These are phyloP conservation scores for Papilio aristodemus DNA, from an alignment of 1,140 invertebrate genomes.

Conservation along the genomic window DNA sequence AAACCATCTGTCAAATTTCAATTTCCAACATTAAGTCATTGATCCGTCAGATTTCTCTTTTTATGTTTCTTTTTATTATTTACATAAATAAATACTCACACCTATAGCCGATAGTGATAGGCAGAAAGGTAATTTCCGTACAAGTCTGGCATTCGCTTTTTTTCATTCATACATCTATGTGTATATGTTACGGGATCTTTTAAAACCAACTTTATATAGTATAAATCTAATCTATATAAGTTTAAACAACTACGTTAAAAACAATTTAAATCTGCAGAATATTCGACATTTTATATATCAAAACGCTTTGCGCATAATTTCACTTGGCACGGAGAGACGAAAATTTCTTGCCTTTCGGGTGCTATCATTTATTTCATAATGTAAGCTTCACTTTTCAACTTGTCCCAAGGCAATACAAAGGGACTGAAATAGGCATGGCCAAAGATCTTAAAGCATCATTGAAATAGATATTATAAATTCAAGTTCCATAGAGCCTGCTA, in stretches of 20 bases:
- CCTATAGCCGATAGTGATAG: too few species aligned
- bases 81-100: too few species aligned
- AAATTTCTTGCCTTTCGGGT: constrained; percentile 17
- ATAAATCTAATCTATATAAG: neutral
- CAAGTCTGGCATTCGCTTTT: too few species aligned
- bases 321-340: neutral
- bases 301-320: constrained; percentile 12
- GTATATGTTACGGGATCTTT: too few species aligned
- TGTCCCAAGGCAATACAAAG: constrained; percentile 19
- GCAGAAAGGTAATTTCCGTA: too few species aligned
- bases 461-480: constrained; percentile 34
- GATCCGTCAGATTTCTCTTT: too few species aligned
- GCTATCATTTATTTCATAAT: constrained; percentile 26
- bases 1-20: too few species aligned
- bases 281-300: neutral
- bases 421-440: constrained; percentile 4
- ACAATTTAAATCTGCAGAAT: neutral
- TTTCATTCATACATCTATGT: too few species aligned
- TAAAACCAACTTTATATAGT: too few species aligned
- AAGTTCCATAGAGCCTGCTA: constrained; percentile 33
- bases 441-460: constrained; percentile 19
- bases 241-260: neutral
- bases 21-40: too few species aligned
- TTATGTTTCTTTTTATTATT: too few species aligned
- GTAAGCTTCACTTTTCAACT: constrained; percentile 22